A percentile compares a stretch with the other conserved stretches of the same genome.
phyloP scores from a whole-genome alignment of 1,140 invertebrate genomes.

The Psix sp. region DNA sequence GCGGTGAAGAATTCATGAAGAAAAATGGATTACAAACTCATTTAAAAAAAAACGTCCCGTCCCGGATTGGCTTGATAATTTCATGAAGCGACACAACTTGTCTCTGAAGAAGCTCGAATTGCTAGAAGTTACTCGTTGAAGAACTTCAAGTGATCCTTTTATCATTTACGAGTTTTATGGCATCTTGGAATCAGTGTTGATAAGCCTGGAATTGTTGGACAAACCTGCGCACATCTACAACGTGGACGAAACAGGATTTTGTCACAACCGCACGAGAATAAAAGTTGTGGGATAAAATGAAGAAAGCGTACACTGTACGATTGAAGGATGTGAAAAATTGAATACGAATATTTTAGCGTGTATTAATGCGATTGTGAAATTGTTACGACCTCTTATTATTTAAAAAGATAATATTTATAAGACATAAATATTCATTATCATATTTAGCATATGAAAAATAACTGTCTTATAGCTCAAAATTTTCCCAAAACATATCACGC shows the following conservation, averaged over 20 bases:
- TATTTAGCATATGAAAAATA: no score
- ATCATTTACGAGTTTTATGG: slow-evolving; percentile 44
- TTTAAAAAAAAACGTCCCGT: slow-evolving; percentile 5
- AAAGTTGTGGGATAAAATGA: slow-evolving; percentile 60
- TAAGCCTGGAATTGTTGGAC: slow-evolving; percentile 6
- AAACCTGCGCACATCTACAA: slow-evolving; percentile 26
- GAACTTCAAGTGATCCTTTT: slow-evolving; percentile 30
- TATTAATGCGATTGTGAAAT: slow-evolving; percentile 58
- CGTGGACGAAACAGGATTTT: slow-evolving; percentile 26
- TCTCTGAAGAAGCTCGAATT: slow-evolving; percentile 25
- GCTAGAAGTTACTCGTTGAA: slow-evolving; percentile 15
- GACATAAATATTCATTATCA: no score
- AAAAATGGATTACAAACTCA: slow-evolving; percentile 13
- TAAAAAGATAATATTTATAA: slow-evolving; percentile 49
- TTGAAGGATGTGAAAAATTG: slow-evolving; percentile 59
- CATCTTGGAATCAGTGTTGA: background rate
- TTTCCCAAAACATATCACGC: slow-evolving; percentile 62
- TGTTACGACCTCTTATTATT: slow-evolving; percentile 64
- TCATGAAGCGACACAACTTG: slow-evolving; percentile 17
- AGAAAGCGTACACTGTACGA: slow-evolving; percentile 48
- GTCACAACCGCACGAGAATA: slow-evolving; percentile 6
- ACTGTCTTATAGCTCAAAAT: no score
- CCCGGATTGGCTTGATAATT: slow-evolving; percentile 10
- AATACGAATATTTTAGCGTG: slow-evolving; percentile 63
- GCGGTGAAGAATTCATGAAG: slow-evolving; percentile 13